Base-by-base conservation (phyloP, 2,888 invertebrate species). In the Athetis lepigone region DNA sequence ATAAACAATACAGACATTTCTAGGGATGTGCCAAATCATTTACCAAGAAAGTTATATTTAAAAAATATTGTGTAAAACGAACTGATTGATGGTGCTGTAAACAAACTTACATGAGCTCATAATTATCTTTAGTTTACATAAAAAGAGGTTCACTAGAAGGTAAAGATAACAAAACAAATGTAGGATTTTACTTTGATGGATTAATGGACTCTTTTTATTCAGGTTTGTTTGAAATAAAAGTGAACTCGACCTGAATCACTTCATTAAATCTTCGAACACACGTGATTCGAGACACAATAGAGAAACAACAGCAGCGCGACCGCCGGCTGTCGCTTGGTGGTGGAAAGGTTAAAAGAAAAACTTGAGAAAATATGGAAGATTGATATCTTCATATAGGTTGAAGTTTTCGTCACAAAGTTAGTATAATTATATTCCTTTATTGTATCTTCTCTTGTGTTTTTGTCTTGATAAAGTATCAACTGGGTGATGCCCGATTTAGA, bases 61-160 rank as follows among this genome's bases (percentile, higher is more conserved):
- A 16, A 51, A 46, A 27, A 54, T 54, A 18, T 71, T 50, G 8
- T 40, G 18, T 33, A 39, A 33, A 40, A 47, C 25, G 5, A 21
- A 25, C 45, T 42, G 74, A 67, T 67, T 58, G 68, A 70, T 59
- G 67, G 27, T 70, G 37, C 59, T 23, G 23, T 67, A 70, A 70
- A 70, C 59, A 70, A 70, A 70, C 67, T 54, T 18, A 57, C 8
- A 33, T 2, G 43, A 57, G 27, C 43, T 45, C 73, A 54, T 57
- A 50, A 45, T 66, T 50, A 67, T 45, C 45, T 29, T 21, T 16
- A 25, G 49, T 54, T 73, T 67, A 70, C 29, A 42, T 50, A 37
- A 52, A 58, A 66, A 40, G 0, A 29, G 29, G 23, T 19, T 50
- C 29, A 42, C 40, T 9, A 23, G 23, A 9, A 27, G 27, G 27